Percentiles rank a stretch among this genome's conserved stretches.
Evolutionary conservation across 2,888 invertebrate genomes (phyloP).

Genomic region (Fabriciana adippe): DNA sequence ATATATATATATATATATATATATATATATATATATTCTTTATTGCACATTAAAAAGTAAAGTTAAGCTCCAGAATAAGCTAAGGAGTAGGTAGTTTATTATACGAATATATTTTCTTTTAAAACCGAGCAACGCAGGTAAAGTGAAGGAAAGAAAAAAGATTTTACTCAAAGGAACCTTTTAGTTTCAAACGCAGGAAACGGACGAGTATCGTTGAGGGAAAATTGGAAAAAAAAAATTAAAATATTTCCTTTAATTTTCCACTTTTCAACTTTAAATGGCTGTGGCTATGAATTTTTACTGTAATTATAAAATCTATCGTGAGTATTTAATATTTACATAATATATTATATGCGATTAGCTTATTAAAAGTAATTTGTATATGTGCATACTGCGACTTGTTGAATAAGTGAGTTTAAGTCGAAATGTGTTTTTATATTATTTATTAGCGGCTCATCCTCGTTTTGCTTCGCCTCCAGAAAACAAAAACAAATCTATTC

Average conservation of each 20-base stretch:
- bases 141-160: conserved; percentile 3
- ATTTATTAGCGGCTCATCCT: too few species aligned
- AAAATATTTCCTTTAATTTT: neutral
- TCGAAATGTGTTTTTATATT: too few species aligned
- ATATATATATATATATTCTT: too few species aligned
- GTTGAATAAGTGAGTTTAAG: too few species aligned
- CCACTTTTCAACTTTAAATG: neutral
- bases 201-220: neutral
- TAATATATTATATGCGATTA: neutral
- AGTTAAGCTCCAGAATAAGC: conserved; percentile 1
- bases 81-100: neutral
- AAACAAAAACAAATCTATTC: too few species aligned
- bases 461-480: too few species aligned
- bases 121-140: conserved; percentile 2
- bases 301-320: conserved; percentile 2
- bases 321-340: neutral
- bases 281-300: conserved; percentile 1
- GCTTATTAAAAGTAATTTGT: neutral
- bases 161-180: conserved; percentile 1
- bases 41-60: too few species aligned
- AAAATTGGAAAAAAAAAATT: conserved; percentile 3
- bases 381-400: too few species aligned
- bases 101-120: conserved; percentile 1
- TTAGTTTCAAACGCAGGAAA: conserved; percentile 10
- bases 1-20: too few species aligned